Evolutionary conservation across 1,140 invertebrate genomes (phyloP), one percentile per base, ranked within the genome.

Genomic region (Fopius arisanus): DNA sequence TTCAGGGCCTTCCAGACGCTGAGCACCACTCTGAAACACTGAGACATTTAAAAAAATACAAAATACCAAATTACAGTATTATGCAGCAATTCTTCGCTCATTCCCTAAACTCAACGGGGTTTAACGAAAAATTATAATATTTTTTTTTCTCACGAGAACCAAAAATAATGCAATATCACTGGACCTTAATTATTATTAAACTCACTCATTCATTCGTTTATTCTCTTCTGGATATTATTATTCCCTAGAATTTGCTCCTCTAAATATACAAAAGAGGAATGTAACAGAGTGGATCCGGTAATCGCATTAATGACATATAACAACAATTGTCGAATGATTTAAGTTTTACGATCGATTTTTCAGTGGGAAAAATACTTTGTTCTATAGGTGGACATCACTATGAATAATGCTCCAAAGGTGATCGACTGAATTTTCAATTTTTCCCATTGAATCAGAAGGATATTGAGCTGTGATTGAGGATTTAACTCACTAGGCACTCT

Each of bases 241-340:
- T 79, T 80, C 75, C 70, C 72, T 82, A 84, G 69, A 85, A 85
- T 78, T 59, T 33, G 54, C 77, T 43, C 16, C 26, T 65, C 14
- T 0, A 31, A 51, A 26, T 73, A 77, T 85, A 82, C 71, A 85
- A 86, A 84, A 80, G 77, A 82, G 85, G 84, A 87, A 86, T 85
- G 85, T 84, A 83, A 83, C 81, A 82, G n/a, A n/a, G 78, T 78
- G 19, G 71, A 80, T 73, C 77, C 72, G 59, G 77, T 75, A 80
- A 80, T 78, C 75, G 77, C 78, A 81, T 81, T 79, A 74, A 80
- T 59, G 59, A 74, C 37, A 70, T 68, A 26, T 73, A 81, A 81
- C 78, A 79, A 77, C 67, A 59, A 59, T 79, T 76, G 74, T 68
- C 37, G 33, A 68, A 28, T 65, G 16, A 41, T 41, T 37, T 40